Conservation (phyloP, 30 jellyfish, hydroid and myxozoan genomes). For the Chrysaora quinquecirrha region DNA sequence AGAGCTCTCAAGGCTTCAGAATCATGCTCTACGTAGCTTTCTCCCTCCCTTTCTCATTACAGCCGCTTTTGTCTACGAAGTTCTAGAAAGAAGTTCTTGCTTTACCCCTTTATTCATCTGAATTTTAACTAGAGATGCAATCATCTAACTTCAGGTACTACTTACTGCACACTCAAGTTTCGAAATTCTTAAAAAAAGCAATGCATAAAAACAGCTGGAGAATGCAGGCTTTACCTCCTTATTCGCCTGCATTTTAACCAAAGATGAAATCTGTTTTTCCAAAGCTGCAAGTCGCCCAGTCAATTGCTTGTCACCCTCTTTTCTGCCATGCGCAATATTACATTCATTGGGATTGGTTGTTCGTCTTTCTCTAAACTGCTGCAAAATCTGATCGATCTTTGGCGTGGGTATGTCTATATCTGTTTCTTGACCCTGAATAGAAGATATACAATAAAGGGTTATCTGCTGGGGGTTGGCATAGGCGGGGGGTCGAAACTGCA, state of each 20-base stretch:
- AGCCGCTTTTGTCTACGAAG: too few relatives aligned
- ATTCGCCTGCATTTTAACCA: slow-evolving; percentile 54
- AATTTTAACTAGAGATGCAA: too few relatives aligned
- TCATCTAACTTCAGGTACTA: too few relatives aligned
- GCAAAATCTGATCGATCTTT: slow-evolving; percentile 72
- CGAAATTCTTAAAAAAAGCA: too few relatives aligned
- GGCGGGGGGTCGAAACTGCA: too few relatives aligned
- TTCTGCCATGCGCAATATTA: not conserved
- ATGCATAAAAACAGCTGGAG: too few relatives aligned
- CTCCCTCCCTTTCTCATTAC: too few relatives aligned
- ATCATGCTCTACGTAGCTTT: not conserved
- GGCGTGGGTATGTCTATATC: slow-evolving; percentile 44
- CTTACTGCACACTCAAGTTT: too few relatives aligned
- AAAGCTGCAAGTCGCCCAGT: slow-evolving; percentile 70
- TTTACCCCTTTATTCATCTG: not conserved
- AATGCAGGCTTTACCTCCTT: slow-evolving; percentile 82
- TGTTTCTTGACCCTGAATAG: slow-evolving; percentile 11
- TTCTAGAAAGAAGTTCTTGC: too few relatives aligned
- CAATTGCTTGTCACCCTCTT: not conserved
- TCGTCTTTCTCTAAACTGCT: slow-evolving; percentile 33
- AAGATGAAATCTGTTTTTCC: slow-evolving; percentile 65
- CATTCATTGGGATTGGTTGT: not conserved
- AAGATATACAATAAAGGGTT: too few relatives aligned
- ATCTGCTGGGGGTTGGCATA: too few relatives aligned
- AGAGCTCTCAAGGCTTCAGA: not conserved